phyloP scores from a whole-genome alignment of 2,113 vertebrate genomes.

The Colinus virginianus region DNA sequence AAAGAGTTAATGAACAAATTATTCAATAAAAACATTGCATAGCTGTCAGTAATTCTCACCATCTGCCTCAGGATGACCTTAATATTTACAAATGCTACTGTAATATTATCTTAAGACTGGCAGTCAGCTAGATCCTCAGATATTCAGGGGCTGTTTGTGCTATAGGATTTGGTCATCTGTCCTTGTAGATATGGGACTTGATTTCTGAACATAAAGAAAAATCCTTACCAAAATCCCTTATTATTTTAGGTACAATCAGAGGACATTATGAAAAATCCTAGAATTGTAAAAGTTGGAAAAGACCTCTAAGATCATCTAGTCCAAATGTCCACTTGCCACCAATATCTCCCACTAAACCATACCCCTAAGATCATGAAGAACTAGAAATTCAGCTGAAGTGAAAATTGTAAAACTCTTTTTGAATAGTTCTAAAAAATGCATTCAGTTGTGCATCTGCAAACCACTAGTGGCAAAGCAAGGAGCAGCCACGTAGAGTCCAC shows the following conservation, averaged over 20 bases:
- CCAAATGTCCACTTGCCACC: no score
- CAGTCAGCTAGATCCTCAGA: neutral
- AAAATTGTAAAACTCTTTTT: neutral
- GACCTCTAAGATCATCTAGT: no score
- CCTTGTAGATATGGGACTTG: neutral
- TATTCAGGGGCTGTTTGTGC: neutral
- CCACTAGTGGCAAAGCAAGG: neutral
- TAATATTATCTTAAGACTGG: neutral
- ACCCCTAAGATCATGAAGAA: neutral
- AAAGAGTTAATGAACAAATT: neutral
- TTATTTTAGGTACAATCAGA: neutral
- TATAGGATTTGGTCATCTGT: neutral
- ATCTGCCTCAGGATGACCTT: neutral
- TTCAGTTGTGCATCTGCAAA: neutral
- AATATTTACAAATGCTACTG: neutral
- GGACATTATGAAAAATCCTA: neutral
- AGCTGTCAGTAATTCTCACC: neutral
- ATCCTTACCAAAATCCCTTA: neutral
- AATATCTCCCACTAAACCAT: no score
- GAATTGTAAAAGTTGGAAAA: no score
- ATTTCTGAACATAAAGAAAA: neutral
- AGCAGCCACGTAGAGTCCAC: neutral
- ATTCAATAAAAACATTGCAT: neutral
- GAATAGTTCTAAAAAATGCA: neutral
- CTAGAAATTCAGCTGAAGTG: neutral